Evolutionary conservation across 2,888 invertebrate genomes (phyloP), one percentile per base, ranked within the genome.

Genomic region (Poecilobothrus nobilitatus): DNA sequence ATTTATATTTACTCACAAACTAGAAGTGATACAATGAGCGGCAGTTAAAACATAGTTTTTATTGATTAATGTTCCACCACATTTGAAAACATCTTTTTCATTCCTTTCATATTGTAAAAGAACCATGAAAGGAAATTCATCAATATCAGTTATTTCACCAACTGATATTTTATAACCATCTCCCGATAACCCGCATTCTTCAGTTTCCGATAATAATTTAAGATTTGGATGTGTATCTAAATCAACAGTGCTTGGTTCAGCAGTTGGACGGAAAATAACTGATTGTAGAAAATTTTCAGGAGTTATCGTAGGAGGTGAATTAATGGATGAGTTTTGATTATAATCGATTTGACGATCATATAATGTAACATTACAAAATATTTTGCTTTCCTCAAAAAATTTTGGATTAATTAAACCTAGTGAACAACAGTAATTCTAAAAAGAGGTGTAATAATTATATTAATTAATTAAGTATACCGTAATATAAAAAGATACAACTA

Each of bases 101-200:
- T 66, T 15, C 3, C 63, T 66, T n/a, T 34, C 20, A 73, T 89
- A 90, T 0, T 86, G 84, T 15, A 90, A 76, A 1, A 90, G 80
- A 0, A 86, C 88, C 89, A 90, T 89, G 90, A 90, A 91, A 0
- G 90, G 90, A 80, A 86, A 88, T 75, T 90, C 88, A 68, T 84
- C 85, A 3, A 89, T 76, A 0, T 79, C 78, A 0, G 89, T 87
- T 71, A 83, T 80, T 67, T 86, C 84, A 0, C 90, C 90, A 10
- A 86, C 85, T 21, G 85, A 79, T 68, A 90, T 86, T 73, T 85
- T 84, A 66, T 84, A 82, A 8, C 80, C 76, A 20, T 83, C 83
- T 4, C 53, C 18, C 5, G 27, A 27, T 27, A 27, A 27, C 2
- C 27, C 27, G 27, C 27, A 27, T 2, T 27, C 5, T 5, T 12